Evolutionary conservation across 2,797 vertebrate genomes (phyloP), one percentile per base, ranked within the genome.

Genomic region (Anabacerthia variegaticeps): DNA sequence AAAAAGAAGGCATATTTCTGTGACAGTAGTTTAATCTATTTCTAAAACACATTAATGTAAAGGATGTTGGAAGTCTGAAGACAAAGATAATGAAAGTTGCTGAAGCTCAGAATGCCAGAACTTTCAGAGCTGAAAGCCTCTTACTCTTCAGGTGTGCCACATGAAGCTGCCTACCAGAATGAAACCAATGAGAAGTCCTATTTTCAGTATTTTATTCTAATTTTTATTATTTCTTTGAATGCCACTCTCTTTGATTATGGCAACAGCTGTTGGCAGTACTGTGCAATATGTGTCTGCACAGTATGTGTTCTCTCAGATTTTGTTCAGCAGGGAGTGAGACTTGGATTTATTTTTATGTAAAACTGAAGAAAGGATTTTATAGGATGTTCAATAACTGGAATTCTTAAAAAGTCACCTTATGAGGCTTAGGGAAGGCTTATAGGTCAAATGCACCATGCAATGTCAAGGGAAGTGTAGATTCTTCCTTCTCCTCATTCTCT

Each of bases 291-390:
- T 93, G 80, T 86, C 88, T 84, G 69, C 73, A 86, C 80, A 93
- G 41, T 76, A 79, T 68, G 89, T 88, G 83, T 92, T 88, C 83
- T 68, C 56, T 92, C 83, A 95, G 85, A 93, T 88, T 95, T 94
- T 92, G 89, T 91, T 95, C 92, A 88, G n/a, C 56, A 68, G 58
- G 78, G 54, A 76, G 28, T 34, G 48, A 39, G 37, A 27, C 36
- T 93, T 85, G 36, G 26, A 36, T 81, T 87, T 93, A 49, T 86
- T 86, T 84, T 54, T 66, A 56, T 74, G 93, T 92, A 76, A 90
- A 90, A 74, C 76, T 46, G 74, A 92, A 73, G 46, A 48, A 87
- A 78, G 18, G 76, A 51, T 78, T 73, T 91, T 73, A 69, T 30
- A 76, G 21, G 32, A 14, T 39, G 22, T 36, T 84, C 46, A 84